Conservation (phyloP, 2,888 invertebrate genomes). For the Orthonychiurus folsomi region DNA sequence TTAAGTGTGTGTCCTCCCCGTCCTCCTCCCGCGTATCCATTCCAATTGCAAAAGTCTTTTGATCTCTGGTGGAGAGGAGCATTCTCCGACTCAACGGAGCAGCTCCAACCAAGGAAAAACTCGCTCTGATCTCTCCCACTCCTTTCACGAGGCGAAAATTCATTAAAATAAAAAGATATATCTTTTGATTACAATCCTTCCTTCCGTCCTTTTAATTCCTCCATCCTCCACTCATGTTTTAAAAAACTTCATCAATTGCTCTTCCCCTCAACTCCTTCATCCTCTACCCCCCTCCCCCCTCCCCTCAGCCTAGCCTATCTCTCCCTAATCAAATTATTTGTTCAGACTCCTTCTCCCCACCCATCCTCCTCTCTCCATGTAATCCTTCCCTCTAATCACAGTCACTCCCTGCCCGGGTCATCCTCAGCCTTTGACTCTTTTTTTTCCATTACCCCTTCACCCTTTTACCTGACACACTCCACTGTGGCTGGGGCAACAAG, state of each 20-base stretch:
- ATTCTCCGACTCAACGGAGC: too few relatives aligned
- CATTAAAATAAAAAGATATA: slow-evolving; percentile 41
- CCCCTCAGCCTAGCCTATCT: slow-evolving; percentile 16
- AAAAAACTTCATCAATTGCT: slow-evolving; percentile 36
- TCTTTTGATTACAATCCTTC: slow-evolving; percentile 41
- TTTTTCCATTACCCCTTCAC: too few relatives aligned
- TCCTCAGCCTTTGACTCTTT: too few relatives aligned
- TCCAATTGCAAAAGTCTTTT: slow-evolving; percentile 25
- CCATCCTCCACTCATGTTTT: slow-evolving; percentile 38
- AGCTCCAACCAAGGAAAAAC: slow-evolving; percentile 25
- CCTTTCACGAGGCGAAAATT: slow-evolving; percentile 38
- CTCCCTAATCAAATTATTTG: slow-evolving; percentile 36
- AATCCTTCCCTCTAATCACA: slow-evolving; percentile 10
- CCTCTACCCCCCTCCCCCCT: not conserved
- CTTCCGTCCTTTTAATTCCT: slow-evolving; percentile 40
- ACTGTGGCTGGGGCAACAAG: too few relatives aligned
- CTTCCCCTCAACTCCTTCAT: slow-evolving; percentile 7
- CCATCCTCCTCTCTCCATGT: slow-evolving; percentile 10
- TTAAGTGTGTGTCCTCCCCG: not conserved
- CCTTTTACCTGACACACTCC: too few relatives aligned
- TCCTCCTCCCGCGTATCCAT: not conserved
- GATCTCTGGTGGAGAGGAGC: slow-evolving; percentile 29
- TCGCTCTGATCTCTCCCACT: slow-evolving; percentile 29
- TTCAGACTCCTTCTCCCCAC: slow-evolving; percentile 6
- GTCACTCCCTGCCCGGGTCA: not conserved